Percentiles rank a stretch among this genome's conserved stretches.
Conservation (phyloP, 92 coral and sea anemone genomes). For the Parazoanthus darwini region DNA sequence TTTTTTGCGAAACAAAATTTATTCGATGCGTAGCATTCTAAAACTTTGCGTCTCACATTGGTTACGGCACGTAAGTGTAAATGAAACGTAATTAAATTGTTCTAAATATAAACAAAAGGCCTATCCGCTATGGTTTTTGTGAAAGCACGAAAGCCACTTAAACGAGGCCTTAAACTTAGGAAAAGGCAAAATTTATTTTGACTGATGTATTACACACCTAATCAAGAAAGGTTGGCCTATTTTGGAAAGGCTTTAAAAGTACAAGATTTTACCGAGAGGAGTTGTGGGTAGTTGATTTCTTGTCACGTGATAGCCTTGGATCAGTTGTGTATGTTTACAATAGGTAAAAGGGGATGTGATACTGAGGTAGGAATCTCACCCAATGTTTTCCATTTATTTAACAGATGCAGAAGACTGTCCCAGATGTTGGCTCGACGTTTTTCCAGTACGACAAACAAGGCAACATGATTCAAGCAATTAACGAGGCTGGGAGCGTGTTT, state of each 20-base stretch:
- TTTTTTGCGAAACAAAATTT: no score
- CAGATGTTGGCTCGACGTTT: constrained; percentile 58
- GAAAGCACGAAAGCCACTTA: no score
- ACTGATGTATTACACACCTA: neutral
- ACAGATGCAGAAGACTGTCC: constrained; percentile 60
- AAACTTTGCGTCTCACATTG: no score
- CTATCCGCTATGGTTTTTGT: no score
- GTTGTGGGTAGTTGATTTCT: neutral
- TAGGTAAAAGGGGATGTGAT: neutral
- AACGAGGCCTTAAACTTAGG: no score
- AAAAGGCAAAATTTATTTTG: neutral
- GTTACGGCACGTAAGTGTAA: no score
- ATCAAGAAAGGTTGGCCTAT: neutral
- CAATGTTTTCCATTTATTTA: neutral
- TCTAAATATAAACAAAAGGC: no score
- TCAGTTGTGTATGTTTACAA: neutral
- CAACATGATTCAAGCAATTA: constrained; percentile 64
- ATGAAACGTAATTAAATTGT: no score
- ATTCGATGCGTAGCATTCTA: no score
- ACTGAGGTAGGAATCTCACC: neutral
- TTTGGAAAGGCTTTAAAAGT: no score
- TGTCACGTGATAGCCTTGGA: neutral
- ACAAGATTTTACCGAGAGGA: neutral
- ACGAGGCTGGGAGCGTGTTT: constrained; percentile 56
- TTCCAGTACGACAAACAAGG: constrained; percentile 63